Percentiles rank a stretch among this genome's conserved stretches.
Evolutionary conservation across 1,140 invertebrate species (phyloP).

Genomic region (Aradophagus sp.): DNA sequence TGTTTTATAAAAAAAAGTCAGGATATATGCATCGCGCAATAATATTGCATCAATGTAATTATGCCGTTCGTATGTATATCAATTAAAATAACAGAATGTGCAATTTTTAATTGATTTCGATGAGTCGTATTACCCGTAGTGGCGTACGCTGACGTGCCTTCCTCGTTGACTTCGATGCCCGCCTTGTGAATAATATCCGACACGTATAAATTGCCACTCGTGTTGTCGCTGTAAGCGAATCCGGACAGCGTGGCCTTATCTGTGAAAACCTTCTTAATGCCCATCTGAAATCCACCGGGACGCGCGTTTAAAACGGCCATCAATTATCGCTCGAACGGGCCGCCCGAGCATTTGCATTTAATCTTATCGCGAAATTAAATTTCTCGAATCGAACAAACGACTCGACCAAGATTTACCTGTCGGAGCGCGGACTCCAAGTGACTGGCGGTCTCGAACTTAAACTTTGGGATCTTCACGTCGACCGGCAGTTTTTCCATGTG

Average conservation of each 20-base stretch:
- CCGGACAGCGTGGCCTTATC: slow-evolving; percentile 80
- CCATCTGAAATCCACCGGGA: slow-evolving; percentile 75
- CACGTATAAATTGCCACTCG: slow-evolving; percentile 76
- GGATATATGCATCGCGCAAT: too few relatives aligned
- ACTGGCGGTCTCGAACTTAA: slow-evolving; percentile 82
- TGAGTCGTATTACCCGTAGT: slow-evolving; percentile 88
- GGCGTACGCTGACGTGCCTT: slow-evolving; percentile 85
- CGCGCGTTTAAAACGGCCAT: slow-evolving; percentile 1
- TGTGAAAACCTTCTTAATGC: slow-evolving; percentile 82
- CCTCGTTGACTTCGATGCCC: slow-evolving; percentile 89
- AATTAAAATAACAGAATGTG: too few relatives aligned
- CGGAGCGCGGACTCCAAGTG: slow-evolving; percentile 79
- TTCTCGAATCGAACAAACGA: slow-evolving; percentile 8
- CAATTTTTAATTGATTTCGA: too few relatives aligned
- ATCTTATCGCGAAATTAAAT: slow-evolving; percentile 23
- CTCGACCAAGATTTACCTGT: slow-evolving; percentile 73
- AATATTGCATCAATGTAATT: too few relatives aligned
- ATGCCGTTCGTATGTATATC: too few relatives aligned
- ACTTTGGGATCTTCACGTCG: slow-evolving; percentile 83
- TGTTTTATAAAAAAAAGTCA: too few relatives aligned
- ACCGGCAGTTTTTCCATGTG: slow-evolving; percentile 76
- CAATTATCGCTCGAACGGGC: too few relatives aligned
- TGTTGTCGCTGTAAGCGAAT: slow-evolving; percentile 76
- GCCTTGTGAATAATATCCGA: slow-evolving; percentile 86
- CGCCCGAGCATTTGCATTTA: slow-evolving; percentile 11